Base-by-base conservation (phyloP, 2,797 vertebrate genomes). In the Lateolabrax maculatus region DNA sequence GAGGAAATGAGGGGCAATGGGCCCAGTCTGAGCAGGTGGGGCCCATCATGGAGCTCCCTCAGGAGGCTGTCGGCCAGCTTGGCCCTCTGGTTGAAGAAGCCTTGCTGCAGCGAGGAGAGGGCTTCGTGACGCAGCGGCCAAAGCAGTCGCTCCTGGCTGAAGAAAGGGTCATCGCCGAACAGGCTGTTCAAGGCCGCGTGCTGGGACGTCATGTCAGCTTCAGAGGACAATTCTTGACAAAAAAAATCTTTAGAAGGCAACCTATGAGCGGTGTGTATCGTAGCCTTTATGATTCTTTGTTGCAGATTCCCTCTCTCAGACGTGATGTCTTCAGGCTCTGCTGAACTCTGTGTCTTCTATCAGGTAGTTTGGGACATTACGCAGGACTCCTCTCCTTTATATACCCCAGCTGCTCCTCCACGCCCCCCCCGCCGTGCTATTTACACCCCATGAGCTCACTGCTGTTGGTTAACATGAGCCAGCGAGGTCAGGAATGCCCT, bases 361-460 rank as follows among this genome's bases (percentile, higher is more conserved):
- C 19, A 9, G 41, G 34, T 63, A 37, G 67, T 88, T 66, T 81
- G 57, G 18, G 29, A 66, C 36, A 10, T 58, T 9, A 51, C 31
- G 51, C 37, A 2, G 9, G 29, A 27, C 61, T 37, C 43, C 41
- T 46, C 16, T 16, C 27, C 77, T 71, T 91, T 93, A 89, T 93
- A 93, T 90, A 92, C 57, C 48, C 66, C 75, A 84, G 81, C 71
- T 79, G 63, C 57, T 58, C 65, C 9, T 29, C 18, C 39, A 61
- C 19, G 16, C 43, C 88, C 84, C 86, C 37, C 85, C 75, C 34
- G 52, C 77, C 3, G 10, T 10, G 64, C 86, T 90, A 88, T 92
- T 93, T 92, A 79, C 84, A 75, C 53, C 69, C 41, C 43, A 85
- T 95, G 93, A 95, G 83, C 86, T 95, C 95, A 95, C 75, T 46